Evolutionary conservation across 2,113 vertebrate genomes (phyloP).

Genomic region (Paramormyrops kingsleyae): DNA sequence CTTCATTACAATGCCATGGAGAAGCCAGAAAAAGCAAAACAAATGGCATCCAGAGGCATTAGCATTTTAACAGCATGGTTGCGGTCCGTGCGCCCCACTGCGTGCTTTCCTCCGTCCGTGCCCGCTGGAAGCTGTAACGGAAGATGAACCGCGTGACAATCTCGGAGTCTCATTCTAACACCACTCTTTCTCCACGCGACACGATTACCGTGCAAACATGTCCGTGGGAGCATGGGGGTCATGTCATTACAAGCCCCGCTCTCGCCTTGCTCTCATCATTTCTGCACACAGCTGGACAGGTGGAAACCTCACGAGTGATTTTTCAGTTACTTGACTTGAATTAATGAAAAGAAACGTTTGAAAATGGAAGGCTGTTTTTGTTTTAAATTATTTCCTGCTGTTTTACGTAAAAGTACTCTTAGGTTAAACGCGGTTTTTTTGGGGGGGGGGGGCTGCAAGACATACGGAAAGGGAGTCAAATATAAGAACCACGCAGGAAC

Average conservation of each 20-base stretch:
- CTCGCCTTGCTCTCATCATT: background rate
- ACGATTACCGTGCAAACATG: background rate
- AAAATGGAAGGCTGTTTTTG: background rate
- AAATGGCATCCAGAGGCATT: background rate
- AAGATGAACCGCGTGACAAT: background rate
- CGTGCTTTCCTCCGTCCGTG: background rate
- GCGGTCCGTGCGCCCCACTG: background rate
- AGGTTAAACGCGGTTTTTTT: background rate
- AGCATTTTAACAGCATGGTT: constrained; percentile 3
- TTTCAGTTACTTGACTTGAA: background rate
- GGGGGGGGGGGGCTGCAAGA: background rate
- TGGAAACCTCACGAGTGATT: background rate
- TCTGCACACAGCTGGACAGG: background rate
- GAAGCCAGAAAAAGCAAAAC: constrained; percentile 4
- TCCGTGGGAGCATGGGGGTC: background rate
- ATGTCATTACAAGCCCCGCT: background rate
- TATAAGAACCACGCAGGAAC: background rate
- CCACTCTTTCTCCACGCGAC: background rate
- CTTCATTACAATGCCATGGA: background rate
- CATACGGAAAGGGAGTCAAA: background rate
- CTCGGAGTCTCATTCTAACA: background rate
- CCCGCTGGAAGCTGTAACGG: background rate
- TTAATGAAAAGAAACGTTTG: background rate
- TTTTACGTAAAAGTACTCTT: background rate
- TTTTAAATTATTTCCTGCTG: background rate